Evolutionary conservation across 2,113 vertebrate species (phyloP).

Genomic region (Potamarius usumacintae): DNA sequence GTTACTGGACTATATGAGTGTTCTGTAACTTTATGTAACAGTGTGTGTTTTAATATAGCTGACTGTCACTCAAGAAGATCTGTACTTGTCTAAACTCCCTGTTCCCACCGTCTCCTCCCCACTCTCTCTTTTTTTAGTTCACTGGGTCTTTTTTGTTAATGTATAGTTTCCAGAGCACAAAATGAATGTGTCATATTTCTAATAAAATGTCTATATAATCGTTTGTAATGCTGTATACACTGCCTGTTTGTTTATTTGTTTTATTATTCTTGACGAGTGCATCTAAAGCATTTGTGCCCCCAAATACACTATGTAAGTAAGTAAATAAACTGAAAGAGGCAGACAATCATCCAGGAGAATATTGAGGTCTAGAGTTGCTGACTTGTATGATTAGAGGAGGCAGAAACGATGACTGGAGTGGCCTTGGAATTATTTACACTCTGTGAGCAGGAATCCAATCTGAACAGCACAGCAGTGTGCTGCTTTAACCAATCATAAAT

Average conservation of each 20-base stretch:
- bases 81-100: conserved; percentile 57
- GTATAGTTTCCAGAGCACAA: conserved; percentile 97
- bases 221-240: conserved; percentile 45
- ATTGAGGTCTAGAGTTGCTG: background rate
- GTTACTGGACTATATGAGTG: conserved; percentile 77
- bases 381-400: conserved; percentile 8
- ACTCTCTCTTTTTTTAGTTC: conserved; percentile 67
- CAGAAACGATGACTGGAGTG: conserved; percentile 28
- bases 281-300: background rate
- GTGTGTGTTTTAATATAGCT: conserved; percentile 86
- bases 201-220: conserved; percentile 84
- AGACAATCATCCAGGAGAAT: background rate
- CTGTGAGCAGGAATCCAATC: conserved; percentile 50
- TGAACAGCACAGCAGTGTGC: conserved; percentile 34
- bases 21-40: conserved; percentile 82
- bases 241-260: background rate
- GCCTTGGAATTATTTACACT: conserved; percentile 46
- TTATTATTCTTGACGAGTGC: background rate
- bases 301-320: background rate
- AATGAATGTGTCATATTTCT: conserved; percentile 95
- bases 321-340: background rate
- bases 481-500: conserved; percentile 52
- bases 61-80: conserved; percentile 63
- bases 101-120: conserved; percentile 46
- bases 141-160: conserved; percentile 76